Evolutionary conservation across 2,113 vertebrate species (phyloP).

Genomic region (Poecile atricapillus): DNA sequence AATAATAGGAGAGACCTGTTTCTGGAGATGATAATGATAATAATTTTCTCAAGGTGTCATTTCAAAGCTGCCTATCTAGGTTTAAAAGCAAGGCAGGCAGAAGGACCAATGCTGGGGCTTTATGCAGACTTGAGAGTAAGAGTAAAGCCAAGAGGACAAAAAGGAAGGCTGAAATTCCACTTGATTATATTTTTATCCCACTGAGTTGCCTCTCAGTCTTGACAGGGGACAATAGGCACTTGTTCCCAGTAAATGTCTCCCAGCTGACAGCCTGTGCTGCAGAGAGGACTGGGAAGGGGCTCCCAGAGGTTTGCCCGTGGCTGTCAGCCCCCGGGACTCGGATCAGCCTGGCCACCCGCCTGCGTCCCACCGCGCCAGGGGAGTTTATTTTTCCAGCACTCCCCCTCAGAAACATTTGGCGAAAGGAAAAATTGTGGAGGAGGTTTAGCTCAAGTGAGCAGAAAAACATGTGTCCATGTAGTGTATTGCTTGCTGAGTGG

Average conservation of each 20-base stretch:
- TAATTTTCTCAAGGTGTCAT: neutral
- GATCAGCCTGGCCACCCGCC: neutral
- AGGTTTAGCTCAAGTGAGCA: slow-evolving; percentile 47
- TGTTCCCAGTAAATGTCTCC: neutral
- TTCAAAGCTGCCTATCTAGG: neutral
- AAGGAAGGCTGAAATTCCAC: neutral
- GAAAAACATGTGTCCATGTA: slow-evolving; percentile 54
- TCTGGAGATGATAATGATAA: neutral
- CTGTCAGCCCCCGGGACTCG: rapidly evolving
- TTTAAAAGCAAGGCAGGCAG: neutral
- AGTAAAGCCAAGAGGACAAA: neutral
- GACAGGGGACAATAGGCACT: slow-evolving; percentile 4
- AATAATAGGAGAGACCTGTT: neutral
- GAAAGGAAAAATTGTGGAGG: slow-evolving; percentile 48
- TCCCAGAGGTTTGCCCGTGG: rapidly evolving
- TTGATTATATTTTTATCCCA: slow-evolving; percentile 16
- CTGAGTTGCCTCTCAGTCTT: neutral
- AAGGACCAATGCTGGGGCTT: neutral
- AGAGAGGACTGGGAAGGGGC: neutral
- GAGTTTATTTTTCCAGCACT: slow-evolving; percentile 63
- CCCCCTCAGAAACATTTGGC: slow-evolving; percentile 66
- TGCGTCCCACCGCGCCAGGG: neutral
- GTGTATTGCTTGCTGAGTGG: neutral
- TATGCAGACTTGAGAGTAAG: neutral
- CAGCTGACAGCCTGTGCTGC: neutral